These are phyloP conservation scores for Scolopax rusticola DNA, from an alignment of 2,797 vertebrate genomes.

Conservation along the genomic window DNA sequence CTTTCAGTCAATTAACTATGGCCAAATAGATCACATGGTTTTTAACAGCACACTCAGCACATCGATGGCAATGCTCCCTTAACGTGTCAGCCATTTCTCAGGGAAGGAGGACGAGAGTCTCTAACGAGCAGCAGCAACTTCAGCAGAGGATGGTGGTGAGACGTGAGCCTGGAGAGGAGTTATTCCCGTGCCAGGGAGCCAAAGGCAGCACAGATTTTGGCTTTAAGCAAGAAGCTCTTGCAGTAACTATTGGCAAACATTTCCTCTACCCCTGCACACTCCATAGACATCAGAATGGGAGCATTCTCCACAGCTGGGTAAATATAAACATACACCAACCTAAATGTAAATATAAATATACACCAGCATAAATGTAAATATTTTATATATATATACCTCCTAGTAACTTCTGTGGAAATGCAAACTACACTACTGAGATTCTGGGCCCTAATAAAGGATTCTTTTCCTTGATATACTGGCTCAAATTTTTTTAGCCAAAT, in stretches of 20 bases:
- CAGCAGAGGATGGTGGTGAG: background rate
- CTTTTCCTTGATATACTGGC: background rate
- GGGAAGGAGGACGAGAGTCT: background rate
- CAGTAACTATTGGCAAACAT: accelerated
- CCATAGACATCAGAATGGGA: accelerated
- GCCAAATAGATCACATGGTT: background rate
- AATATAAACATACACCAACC: too few relatives aligned
- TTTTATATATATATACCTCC: background rate
- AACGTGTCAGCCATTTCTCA: background rate
- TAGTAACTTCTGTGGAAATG: accelerated
- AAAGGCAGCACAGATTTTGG: background rate
- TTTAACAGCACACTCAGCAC: background rate
- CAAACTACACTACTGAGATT: accelerated
- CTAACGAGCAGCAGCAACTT: background rate
- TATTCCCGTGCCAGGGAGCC: background rate
- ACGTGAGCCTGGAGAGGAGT: background rate
- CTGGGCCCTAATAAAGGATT: background rate
- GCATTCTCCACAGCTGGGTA: background rate
- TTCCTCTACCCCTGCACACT: background rate
- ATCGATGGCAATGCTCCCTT: background rate
- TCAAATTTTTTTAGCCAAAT: background rate
- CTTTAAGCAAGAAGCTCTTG: accelerated
- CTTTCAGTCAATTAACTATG: background rate
- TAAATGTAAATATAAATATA: too few relatives aligned
- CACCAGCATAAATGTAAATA: too few relatives aligned